Base-by-base conservation (phyloP, 1,140 invertebrate species). In the Anadara kagoshimensis region DNA sequence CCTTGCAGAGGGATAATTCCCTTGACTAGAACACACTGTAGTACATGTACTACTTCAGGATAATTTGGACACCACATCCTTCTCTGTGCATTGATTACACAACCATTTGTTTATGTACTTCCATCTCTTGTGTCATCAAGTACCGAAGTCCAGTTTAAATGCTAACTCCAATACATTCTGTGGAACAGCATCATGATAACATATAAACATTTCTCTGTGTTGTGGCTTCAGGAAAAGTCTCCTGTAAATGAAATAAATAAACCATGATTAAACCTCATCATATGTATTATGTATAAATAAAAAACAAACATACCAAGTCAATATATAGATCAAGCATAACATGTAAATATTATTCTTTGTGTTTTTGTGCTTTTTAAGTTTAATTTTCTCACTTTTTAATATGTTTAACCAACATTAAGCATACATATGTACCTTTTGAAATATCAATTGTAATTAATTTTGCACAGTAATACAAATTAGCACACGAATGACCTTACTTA, bases 141-240 rank as follows among this genome's bases (percentile, higher is more conserved):
- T 36, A 3, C 89, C 89, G 75, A 86, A 86, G 47, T 82, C 82
- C 14, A 89, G 58, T 45, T 79, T 80, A 66, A 89, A 89, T 54
- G 88, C 88, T 66, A 89, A 78, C 78, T 90, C 89, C 12, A 89
- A 78, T n/a, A 85, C 24, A 62, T 84, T 81, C 75, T 90, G 89
- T 26, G 79, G 78, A n/a, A 84, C 66, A n/a, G 86, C 85, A 57
- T 90, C 88, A 67, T 89, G 87, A 66, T 86, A 89, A 76, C 88
- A 89, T 16, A 89, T 85, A 65, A 86, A 90, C 49, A 90, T 69
- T 72, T 90, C 87, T 53, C 81, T 79, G 11, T 79, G 73, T 22
- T 81, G 71, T 36, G 62, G 62, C 7, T 36, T 36, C 29, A 79
- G 75, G 61, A 84, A 83, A 11, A 80, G 36, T 24, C 87, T 78